phyloP scores from a whole-genome alignment of 1,140 invertebrate genomes.

The Aphelinus certus region DNA sequence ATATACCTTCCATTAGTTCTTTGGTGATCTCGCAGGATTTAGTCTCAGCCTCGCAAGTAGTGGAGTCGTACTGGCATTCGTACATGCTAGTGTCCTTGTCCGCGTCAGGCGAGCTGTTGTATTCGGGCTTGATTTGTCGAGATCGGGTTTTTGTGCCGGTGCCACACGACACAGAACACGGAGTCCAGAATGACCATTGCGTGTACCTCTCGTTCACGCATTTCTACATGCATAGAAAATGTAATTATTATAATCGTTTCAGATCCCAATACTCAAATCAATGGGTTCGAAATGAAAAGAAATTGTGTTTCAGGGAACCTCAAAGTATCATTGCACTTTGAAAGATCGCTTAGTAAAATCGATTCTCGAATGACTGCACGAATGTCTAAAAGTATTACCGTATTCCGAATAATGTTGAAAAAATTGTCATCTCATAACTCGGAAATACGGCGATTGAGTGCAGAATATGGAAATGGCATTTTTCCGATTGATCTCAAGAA shows the following conservation, averaged over 20 bases:
- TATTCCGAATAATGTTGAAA: too few species aligned
- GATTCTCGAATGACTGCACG: too few species aligned
- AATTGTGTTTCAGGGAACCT: too few species aligned
- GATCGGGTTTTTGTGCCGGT: conserved; percentile 71
- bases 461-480: too few species aligned
- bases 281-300: too few species aligned
- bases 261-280: too few species aligned
- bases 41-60: conserved; percentile 63
- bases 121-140: conserved; percentile 52
- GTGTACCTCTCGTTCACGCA: conserved; percentile 61
- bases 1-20: conserved; percentile 61
- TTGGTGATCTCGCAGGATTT: conserved; percentile 65
- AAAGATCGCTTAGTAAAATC: too few species aligned
- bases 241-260: background rate
- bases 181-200: conserved; percentile 73
- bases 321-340: too few species aligned
- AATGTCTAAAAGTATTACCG: too few species aligned
- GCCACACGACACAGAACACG: conserved; percentile 76
- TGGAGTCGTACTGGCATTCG: conserved; percentile 56
- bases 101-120: conserved; percentile 51
- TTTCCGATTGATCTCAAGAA: too few species aligned
- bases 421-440: too few species aligned
- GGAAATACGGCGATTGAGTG: too few species aligned
- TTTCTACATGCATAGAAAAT: conserved; percentile 44
- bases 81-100: conserved; percentile 54